Evolutionary conservation across 2,797 vertebrate genomes (phyloP), one percentile per base, ranked within the genome.

Genomic region (Sebastes oblongus): DNA sequence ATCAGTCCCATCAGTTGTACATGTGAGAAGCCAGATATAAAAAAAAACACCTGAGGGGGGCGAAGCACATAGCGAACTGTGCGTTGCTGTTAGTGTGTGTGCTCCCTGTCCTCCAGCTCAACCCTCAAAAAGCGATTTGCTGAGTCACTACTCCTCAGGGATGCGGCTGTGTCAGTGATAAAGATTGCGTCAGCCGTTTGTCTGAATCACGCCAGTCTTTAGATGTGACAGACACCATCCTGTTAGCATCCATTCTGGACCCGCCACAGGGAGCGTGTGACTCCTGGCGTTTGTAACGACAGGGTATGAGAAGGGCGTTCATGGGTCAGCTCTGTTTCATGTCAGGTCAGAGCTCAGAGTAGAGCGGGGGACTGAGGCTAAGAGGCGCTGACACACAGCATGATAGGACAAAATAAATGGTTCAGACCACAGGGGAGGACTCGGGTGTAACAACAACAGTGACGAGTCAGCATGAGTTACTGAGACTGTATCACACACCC

Each of bases 311-410:
- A 0, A 66, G 77, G 61, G 58, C 11, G 3, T 69, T 87, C 72
- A 82, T 3, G 83, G 89, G 87, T 92, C 91, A 88, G 71, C 61
- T 20, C 39, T 34, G 78, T 42, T 81, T 77, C 30, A 25, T 87
- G 85, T n/a, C 7, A 27, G 80, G 86, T 88, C 89, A 89, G 55
- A 76, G 69, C 61, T 5, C 55, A 69, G 69, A 62, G 10, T 8
- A 27, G 67, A 42, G 65, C 72, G 2, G 1, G 1, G 42, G 54
- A 66, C 78, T 62, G 22, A 77, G 84, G 84, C 81, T 89, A 67
- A 92, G 75, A 29, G 8, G 34, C 14, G n/a, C 46, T 88, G 86
- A 89, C 77, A 75, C 73, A 20, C 86, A 77, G 75, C 60, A 46
- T 77, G 82, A 75, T n/a, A 39, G 25, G 64, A 80, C 78, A 75